These are phyloP conservation scores for Microchirus variegatus DNA, from an alignment of 2,797 vertebrate genomes.

Conservation along the genomic window DNA sequence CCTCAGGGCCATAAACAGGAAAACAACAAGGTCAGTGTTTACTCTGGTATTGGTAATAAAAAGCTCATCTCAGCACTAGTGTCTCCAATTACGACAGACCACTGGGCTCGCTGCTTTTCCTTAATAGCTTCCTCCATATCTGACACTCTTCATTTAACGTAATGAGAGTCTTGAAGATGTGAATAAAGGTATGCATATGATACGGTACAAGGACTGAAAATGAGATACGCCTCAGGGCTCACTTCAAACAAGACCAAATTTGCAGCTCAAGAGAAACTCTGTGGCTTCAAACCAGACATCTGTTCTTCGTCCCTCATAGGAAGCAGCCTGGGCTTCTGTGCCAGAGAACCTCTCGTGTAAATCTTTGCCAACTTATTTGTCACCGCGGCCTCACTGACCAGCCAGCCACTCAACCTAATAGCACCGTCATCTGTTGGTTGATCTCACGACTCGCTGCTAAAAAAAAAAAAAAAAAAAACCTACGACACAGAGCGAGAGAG, in stretches of 20 bases:
- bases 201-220: constrained; percentile 62
- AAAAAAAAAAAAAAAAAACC: no score
- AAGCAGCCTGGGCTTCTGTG: constrained; percentile 39
- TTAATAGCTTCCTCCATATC: constrained; percentile 70
- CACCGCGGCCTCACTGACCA: constrained; percentile 54
- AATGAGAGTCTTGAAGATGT: constrained; percentile 73
- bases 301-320: constrained; percentile 60
- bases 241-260: constrained; percentile 72
- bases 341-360: constrained; percentile 60
- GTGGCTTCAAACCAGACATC: constrained; percentile 70
- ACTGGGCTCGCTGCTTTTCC: constrained; percentile 49
- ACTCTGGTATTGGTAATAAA: constrained; percentile 51
- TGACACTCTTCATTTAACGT: constrained; percentile 73
- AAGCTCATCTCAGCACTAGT: constrained; percentile 65
- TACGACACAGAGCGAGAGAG: constrained; percentile 17
- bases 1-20: constrained; percentile 45
- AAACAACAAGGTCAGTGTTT: constrained; percentile 74
- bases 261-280: constrained; percentile 56
- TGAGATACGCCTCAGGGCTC: constrained; percentile 64
- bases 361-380: constrained; percentile 69
- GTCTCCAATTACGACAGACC: constrained; percentile 68
- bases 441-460: constrained; percentile 48
- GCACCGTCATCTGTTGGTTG: constrained; percentile 51
- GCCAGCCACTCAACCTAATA: constrained; percentile 56
- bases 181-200: constrained; percentile 74